phyloP scores from a whole-genome alignment of 2,113 vertebrate species.

The Terrapene triunguis region DNA sequence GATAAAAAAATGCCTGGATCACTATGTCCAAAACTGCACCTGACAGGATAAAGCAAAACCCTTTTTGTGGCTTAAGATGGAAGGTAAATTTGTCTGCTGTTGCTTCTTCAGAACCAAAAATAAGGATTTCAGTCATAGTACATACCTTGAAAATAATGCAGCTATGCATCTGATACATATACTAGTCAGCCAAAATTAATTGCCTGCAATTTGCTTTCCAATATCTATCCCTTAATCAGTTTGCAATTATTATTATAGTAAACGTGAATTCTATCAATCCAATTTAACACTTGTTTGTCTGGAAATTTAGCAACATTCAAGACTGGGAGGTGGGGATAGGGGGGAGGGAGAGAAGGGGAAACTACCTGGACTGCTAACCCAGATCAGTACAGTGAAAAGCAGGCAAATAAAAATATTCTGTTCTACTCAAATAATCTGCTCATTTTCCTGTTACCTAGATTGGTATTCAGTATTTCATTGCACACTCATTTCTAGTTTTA shows the following conservation, averaged over 20 bases:
- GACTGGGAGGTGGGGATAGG: neutral
- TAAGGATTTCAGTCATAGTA: neutral
- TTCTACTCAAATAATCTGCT: neutral
- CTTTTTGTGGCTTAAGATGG: neutral
- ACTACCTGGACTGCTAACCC: neutral
- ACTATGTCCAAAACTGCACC: fast-evolving
- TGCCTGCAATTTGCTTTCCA: neutral
- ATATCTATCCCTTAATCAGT: neutral
- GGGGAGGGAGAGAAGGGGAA: neutral
- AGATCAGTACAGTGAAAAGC: neutral
- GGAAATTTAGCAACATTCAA: neutral
- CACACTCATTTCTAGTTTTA: neutral
- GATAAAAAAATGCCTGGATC: neutral
- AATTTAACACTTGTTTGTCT: slow-evolving; percentile 9
- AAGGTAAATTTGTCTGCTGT: neutral
- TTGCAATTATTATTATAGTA: neutral
- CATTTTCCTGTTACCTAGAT: neutral
- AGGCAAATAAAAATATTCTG: neutral
- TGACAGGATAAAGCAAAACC: neutral
- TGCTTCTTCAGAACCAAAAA: neutral
- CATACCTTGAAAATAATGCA: neutral
- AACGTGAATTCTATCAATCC: neutral
- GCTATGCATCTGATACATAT: neutral
- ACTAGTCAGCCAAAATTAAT: neutral
- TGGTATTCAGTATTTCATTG: neutral